A percentile compares a stretch with the other conserved stretches of the same genome.
Evolutionary conservation across 2,888 invertebrate genomes (phyloP).

Genomic region (Cenopis cana): DNA sequence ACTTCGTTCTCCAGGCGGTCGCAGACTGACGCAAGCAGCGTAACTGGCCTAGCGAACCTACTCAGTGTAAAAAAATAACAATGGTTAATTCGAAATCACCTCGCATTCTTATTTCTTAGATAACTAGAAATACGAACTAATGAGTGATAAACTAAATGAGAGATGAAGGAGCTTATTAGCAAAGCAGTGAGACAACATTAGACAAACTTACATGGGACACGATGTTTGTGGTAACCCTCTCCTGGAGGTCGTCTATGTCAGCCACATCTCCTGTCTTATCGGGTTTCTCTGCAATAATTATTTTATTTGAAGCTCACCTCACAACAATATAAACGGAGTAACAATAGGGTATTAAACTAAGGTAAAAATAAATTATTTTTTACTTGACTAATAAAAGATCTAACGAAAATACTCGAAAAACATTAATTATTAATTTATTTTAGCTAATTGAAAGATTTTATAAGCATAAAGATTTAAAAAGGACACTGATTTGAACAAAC

Average conservation of each 20-base stretch:
- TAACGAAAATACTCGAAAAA: too few relatives aligned
- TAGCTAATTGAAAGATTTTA: too few relatives aligned
- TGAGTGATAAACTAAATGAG: not conserved
- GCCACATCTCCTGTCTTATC: slow-evolving; percentile 71
- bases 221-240: slow-evolving; percentile 75
- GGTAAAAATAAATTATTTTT: too few relatives aligned
- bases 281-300: slow-evolving; percentile 63
- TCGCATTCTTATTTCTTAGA: not conserved
- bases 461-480: too few relatives aligned
- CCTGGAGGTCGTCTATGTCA: slow-evolving; percentile 75
- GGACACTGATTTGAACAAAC: too few relatives aligned
- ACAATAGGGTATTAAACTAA: too few relatives aligned
- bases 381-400: too few relatives aligned
- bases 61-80: too few relatives aligned
- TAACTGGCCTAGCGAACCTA: too few relatives aligned
- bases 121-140: not conserved
- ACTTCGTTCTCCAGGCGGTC: too few relatives aligned
- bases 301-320: not conserved
- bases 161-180: not conserved
- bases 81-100: not conserved
- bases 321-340: not conserved
- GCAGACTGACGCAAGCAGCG: too few relatives aligned
- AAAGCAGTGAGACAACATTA: not conserved
- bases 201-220: slow-evolving; percentile 72
- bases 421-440: too few relatives aligned